Conservation (phyloP, 2,888 invertebrate species). For the Acronicta aceris region DNA sequence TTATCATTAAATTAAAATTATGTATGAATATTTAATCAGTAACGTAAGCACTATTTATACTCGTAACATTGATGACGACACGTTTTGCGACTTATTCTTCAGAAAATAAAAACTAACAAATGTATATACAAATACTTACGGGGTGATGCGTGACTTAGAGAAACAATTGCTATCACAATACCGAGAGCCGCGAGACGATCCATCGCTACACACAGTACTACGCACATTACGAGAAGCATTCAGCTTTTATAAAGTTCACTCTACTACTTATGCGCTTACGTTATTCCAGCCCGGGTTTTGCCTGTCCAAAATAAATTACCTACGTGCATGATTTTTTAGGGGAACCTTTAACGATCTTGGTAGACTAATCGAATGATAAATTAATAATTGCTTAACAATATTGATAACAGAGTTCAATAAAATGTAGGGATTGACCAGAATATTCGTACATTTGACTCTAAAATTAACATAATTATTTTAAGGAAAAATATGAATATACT, state of each 20-base stretch:
- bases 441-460: not conserved
- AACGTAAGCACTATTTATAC: constrained; percentile 1
- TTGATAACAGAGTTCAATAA: not conserved
- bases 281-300: constrained; percentile 11
- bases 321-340: not conserved
- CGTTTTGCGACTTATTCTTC: not conserved
- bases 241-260: constrained; percentile 19
- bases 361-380: not conserved
- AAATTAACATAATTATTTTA: not conserved
- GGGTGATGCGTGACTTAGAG: not conserved
- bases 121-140: not conserved
- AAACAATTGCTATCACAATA: not conserved
- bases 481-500: too few relatives aligned
- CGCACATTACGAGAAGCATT: constrained; percentile 2
- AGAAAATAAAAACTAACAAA: constrained; percentile 8
- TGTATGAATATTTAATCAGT: too few relatives aligned
- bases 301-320: not conserved
- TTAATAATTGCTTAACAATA: not conserved
- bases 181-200: constrained; percentile 5
- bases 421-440: not conserved
- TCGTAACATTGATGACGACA: not conserved
- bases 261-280: constrained; percentile 6
- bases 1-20: too few relatives aligned
- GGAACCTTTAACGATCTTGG: not conserved
- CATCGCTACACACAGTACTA: constrained; percentile 15